A percentile compares a stretch with the other conserved stretches of the same genome.
Conservation (phyloP, 2,113 vertebrate species). For the Pluvianellus socialis region DNA sequence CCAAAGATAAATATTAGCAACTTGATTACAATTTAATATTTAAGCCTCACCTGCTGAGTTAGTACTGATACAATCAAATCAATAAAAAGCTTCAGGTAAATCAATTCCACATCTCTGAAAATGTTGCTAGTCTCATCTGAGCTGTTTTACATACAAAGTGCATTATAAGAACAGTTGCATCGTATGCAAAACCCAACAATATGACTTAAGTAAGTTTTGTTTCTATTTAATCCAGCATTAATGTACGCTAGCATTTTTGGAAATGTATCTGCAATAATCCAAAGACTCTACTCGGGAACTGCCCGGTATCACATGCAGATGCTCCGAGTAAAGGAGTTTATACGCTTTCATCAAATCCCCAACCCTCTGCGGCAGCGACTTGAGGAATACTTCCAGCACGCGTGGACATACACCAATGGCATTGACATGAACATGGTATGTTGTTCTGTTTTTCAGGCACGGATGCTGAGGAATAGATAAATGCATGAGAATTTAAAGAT, state of each 20-base stretch:
- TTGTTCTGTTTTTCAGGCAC: conserved; percentile 56
- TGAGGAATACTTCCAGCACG: conserved; percentile 98
- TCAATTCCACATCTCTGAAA: not conserved
- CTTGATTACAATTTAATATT: not conserved
- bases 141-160: not conserved
- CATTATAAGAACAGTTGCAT: not conserved
- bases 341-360: conserved; percentile 98
- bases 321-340: conserved; percentile 98
- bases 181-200: not conserved
- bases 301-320: conserved; percentile 98
- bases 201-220: conserved; percentile 29
- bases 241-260: conserved; percentile 99
- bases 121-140: not conserved
- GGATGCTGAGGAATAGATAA: not conserved
- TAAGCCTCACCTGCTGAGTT: not conserved
- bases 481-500: not conserved
- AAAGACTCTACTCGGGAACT: conserved; percentile 96
- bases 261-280: conserved; percentile 99
- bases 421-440: conserved; percentile 99
- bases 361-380: conserved; percentile 94
- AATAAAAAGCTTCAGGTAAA: not conserved
- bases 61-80: not conserved
- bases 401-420: conserved; percentile 98
- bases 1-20: not conserved
- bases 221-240: conserved; percentile 84